These are phyloP conservation scores for human DNA, from an alignment of 2,113 vertebrate species.

Conservation along the genomic window GRCh38 chr11:92249001-92249500, in stretches of 20 bases:
- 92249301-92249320: not conserved
- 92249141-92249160: not conserved
- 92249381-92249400: constrained; percentile 34
- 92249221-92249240: constrained; percentile 5
- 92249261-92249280: not conserved
- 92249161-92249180: not conserved
- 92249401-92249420: constrained; percentile 45
- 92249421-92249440: constrained; percentile 68
- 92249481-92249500: constrained; percentile 66
- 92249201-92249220: not conserved
- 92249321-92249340: constrained; percentile 40
- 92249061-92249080: not conserved
- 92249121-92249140: constrained; percentile 15
- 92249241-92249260: not conserved
- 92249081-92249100: not conserved
- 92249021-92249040: not conserved
- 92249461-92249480: constrained; percentile 35
- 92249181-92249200: not conserved
- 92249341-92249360: not conserved
- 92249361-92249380: not conserved
- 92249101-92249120: not conserved
- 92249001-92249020: not conserved
- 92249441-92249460: constrained; percentile 22
- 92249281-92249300: not conserved
- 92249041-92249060: not conserved